These are phyloP conservation scores for Diachasmimorpha longicaudata DNA, from an alignment of 1,140 invertebrate genomes.

Conservation along the genomic window DNA sequence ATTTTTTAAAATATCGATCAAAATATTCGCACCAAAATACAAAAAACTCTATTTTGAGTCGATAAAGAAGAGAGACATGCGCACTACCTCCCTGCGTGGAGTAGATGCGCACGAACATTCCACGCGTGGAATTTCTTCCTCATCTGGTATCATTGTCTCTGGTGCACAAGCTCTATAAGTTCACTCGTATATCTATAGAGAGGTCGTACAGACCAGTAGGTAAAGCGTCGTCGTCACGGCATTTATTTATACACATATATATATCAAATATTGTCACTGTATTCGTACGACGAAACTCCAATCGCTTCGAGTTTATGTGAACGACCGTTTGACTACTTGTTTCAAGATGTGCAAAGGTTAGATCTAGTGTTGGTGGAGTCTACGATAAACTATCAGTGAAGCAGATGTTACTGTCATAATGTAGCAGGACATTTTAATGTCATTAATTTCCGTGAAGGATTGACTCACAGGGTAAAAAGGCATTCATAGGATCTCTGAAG, in stretches of 20 bases:
- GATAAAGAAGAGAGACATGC: too few species aligned
- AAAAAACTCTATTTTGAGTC: too few species aligned
- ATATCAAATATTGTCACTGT: neutral
- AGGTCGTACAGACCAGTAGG: too few species aligned
- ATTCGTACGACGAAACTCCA: neutral
- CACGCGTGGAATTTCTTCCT: too few species aligned
- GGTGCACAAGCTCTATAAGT: too few species aligned
- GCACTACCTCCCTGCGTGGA: too few species aligned
- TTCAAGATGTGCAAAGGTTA: constrained; percentile 34
- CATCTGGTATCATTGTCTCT: too few species aligned
- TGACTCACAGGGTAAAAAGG: constrained; percentile 25
- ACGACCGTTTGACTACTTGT: constrained; percentile 12
- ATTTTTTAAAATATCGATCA: too few species aligned
- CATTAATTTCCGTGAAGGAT: constrained; percentile 23
- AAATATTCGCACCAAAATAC: too few species aligned
- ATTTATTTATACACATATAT: neutral
- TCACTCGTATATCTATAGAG: too few species aligned
- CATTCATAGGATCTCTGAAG: constrained; percentile 36
- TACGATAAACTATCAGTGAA: neutral
- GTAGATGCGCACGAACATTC: too few species aligned
- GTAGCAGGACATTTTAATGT: constrained; percentile 11
- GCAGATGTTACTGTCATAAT: constrained; percentile 25
- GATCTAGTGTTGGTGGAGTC: constrained; percentile 3
- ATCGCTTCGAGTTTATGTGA: neutral
- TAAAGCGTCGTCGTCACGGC: too few species aligned